Conservation (phyloP, 2,888 invertebrate genomes). For the Coleophora flavipennella region DNA sequence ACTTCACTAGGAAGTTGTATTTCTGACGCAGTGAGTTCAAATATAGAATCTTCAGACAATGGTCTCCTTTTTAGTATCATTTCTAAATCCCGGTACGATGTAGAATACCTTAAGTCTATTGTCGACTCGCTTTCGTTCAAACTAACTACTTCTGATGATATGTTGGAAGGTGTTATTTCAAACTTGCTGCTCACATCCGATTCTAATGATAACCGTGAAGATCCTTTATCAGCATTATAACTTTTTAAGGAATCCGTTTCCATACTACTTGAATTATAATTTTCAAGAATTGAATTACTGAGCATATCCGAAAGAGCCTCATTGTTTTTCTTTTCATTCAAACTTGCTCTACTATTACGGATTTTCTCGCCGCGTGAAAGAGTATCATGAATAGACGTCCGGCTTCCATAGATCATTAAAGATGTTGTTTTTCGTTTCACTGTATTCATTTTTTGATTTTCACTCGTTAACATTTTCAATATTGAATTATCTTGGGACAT, state of each 20-base stretch:
- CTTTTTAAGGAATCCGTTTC: slow-evolving; percentile 61
- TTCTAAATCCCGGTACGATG: slow-evolving; percentile 66
- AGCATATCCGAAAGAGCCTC: slow-evolving; percentile 34
- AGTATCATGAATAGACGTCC: slow-evolving; percentile 65
- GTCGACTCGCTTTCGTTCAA: slow-evolving; percentile 59
- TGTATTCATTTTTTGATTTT: slow-evolving; percentile 60
- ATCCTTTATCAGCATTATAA: slow-evolving; percentile 59
- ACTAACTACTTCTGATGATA: slow-evolving; percentile 55
- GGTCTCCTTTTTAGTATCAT: slow-evolving; percentile 79
- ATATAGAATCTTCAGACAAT: slow-evolving; percentile 81
- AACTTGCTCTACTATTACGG: slow-evolving; percentile 58
- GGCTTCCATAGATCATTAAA: slow-evolving; percentile 66
- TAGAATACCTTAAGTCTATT: slow-evolving; percentile 67
- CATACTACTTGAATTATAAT: slow-evolving; percentile 47
- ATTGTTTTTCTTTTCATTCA: slow-evolving; percentile 42
- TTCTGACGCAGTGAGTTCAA: slow-evolving; percentile 76
- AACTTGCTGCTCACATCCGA: slow-evolving; percentile 67
- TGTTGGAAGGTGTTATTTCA: slow-evolving; percentile 53
- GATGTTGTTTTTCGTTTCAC: slow-evolving; percentile 62
- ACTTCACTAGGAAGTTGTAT: slow-evolving; percentile 64
- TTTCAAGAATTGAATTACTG: slow-evolving; percentile 43
- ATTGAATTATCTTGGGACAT: slow-evolving; percentile 62
- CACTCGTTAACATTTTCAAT: slow-evolving; percentile 59
- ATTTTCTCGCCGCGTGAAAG: slow-evolving; percentile 65
- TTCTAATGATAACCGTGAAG: slow-evolving; percentile 59